phyloP scores from a whole-genome alignment of 2,797 vertebrate genomes.

The Lacerta agilis region DNA sequence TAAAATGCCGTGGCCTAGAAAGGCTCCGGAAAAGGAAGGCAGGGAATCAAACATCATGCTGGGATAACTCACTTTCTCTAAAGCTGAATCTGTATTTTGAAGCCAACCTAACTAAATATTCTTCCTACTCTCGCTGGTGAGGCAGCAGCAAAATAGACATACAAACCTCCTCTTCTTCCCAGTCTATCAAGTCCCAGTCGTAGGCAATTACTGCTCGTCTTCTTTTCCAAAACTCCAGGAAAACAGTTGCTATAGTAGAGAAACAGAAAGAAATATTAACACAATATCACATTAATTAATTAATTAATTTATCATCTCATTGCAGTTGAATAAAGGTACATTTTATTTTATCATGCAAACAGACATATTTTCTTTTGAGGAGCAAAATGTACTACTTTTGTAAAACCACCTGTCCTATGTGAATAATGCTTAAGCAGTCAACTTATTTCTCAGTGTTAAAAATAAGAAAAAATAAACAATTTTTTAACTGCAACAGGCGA shows the following conservation, averaged over 20 bases:
- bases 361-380: slow-evolving; percentile 30
- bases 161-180: slow-evolving; percentile 95
- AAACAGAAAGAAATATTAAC: slow-evolving; percentile 42
- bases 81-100: not conserved
- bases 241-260: slow-evolving; percentile 86
- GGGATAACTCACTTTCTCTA: slow-evolving; percentile 2
- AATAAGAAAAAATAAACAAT: slow-evolving; percentile 41
- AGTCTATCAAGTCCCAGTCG: slow-evolving; percentile 95
- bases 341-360: slow-evolving; percentile 49
- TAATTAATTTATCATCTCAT: not conserved
- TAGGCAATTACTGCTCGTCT: slow-evolving; percentile 91
- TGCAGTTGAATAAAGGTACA: slow-evolving; percentile 39
- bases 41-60: not conserved
- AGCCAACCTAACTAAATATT: not conserved
- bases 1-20: not conserved
- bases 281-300: not conserved
- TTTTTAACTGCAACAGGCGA: slow-evolving; percentile 15
- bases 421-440: slow-evolving; percentile 50
- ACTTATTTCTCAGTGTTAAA: slow-evolving; percentile 40
- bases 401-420: slow-evolving; percentile 54
- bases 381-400: slow-evolving; percentile 53
- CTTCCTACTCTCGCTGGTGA: not conserved
- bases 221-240: slow-evolving; percentile 96
- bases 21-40: not conserved
- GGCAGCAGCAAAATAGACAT: slow-evolving; percentile 12